Percentiles rank a stretch among this genome's conserved stretches.
phyloP scores from a whole-genome alignment of 2,797 vertebrate genomes.

The Morelia viridis region DNA sequence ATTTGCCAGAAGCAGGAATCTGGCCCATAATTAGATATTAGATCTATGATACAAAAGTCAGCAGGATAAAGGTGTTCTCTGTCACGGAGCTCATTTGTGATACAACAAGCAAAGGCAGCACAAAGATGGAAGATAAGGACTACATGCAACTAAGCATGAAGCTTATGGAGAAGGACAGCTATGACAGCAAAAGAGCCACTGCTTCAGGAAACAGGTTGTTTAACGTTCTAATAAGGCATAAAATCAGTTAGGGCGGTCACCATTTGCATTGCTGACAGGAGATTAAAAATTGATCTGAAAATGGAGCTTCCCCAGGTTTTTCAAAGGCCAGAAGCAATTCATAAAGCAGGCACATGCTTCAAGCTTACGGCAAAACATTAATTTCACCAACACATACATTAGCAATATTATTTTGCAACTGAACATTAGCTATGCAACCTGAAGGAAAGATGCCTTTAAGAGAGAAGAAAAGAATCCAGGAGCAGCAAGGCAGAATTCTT shows the following conservation, averaged over 20 bases:
- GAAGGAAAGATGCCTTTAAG: neutral
- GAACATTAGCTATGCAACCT: neutral
- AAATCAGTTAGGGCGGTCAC: slow-evolving; percentile 15
- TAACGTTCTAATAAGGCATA: slow-evolving; percentile 20
- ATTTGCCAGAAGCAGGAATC: slow-evolving; percentile 18
- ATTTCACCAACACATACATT: neutral
- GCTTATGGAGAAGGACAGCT: slow-evolving; percentile 38
- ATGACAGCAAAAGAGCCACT: slow-evolving; percentile 28
- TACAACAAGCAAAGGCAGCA: neutral
- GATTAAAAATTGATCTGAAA: slow-evolving; percentile 1
- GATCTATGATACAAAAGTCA: slow-evolving; percentile 23
- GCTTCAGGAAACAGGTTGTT: slow-evolving; percentile 21
- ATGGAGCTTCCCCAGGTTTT: neutral
- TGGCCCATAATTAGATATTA: slow-evolving; percentile 26
- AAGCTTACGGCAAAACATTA: neutral
- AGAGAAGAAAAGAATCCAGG: neutral
- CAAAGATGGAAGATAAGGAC: slow-evolving; percentile 27
- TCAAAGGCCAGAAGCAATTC: neutral
- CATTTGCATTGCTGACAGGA: slow-evolving; percentile 17
- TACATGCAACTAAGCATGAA: slow-evolving; percentile 38
- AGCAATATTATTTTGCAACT: neutral
- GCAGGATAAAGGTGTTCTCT: slow-evolving; percentile 10
- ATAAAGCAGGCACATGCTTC: neutral
- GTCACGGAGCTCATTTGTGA: slow-evolving; percentile 28
- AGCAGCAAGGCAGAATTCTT: neutral